Evolutionary conservation across 2,888 invertebrate species (phyloP).

Genomic region (Nomada flava): DNA sequence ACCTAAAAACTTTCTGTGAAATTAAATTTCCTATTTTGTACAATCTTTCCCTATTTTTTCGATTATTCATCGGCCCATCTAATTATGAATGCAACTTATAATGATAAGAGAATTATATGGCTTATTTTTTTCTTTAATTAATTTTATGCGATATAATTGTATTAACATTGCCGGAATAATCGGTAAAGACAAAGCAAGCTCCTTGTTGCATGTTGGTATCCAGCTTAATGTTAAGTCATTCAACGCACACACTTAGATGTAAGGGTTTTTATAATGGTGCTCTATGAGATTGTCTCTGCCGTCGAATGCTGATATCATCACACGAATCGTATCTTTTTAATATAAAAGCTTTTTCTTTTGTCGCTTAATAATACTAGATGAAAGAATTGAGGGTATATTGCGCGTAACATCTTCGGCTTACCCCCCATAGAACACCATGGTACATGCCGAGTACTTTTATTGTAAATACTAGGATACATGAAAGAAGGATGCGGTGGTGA

Average conservation of each 20-base stretch:
- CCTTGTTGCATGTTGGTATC: constrained; percentile 56
- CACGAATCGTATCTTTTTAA: constrained; percentile 40
- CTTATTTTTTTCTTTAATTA: not conserved
- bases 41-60: no score
- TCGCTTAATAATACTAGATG: constrained; percentile 34
- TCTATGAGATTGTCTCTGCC: constrained; percentile 67
- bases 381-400: constrained; percentile 33
- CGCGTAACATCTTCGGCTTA: constrained; percentile 20
- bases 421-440: constrained; percentile 72
- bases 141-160: not conserved
- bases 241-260: constrained; percentile 80
- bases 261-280: constrained; percentile 80
- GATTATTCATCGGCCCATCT: not conserved
- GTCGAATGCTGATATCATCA: constrained; percentile 51
- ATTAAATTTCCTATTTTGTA: not conserved
- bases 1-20: not conserved
- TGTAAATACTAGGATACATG: constrained; percentile 73
- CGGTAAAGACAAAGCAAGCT: constrained; percentile 5
- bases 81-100: not conserved
- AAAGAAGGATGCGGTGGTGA: constrained; percentile 20
- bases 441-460: constrained; percentile 68
- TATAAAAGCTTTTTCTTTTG: constrained; percentile 17
- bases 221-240: constrained; percentile 77
- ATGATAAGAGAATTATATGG: not conserved
- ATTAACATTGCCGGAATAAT: not conserved